Evolutionary conservation across 2,888 invertebrate species (phyloP).

Genomic region (Agrochola macilenta): DNA sequence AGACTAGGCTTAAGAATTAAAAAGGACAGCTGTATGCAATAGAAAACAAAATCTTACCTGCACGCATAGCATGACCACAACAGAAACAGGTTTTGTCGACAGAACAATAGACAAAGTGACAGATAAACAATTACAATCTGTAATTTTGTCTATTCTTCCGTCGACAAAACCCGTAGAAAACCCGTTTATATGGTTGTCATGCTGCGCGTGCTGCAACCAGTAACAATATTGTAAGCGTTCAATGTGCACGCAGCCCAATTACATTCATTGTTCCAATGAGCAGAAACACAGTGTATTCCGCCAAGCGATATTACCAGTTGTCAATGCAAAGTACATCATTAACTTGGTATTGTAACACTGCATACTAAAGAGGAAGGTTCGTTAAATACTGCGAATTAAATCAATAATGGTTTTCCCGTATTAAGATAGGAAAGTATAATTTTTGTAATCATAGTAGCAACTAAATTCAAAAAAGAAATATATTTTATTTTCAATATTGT

Average conservation of each 20-base stretch:
- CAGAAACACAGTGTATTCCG: slow-evolving; percentile 24
- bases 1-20: neutral
- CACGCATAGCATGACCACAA: too few species aligned
- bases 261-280: slow-evolving; percentile 48
- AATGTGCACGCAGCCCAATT: slow-evolving; percentile 21
- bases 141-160: too few species aligned
- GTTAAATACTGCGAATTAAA: neutral
- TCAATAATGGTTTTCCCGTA: neutral
- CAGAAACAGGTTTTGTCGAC: too few species aligned
- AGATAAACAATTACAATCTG: too few species aligned
- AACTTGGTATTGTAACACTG: neutral
- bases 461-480: neutral
- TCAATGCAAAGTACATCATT: slow-evolving; percentile 21
- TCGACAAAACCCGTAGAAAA: too few species aligned
- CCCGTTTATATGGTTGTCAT: too few species aligned
- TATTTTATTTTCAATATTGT: too few species aligned
- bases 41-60: too few species aligned
- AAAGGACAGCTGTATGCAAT: neutral
- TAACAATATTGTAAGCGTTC: neutral
- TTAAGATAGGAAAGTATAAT: neutral
- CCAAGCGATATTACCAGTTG: slow-evolving; percentile 4
- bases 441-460: neutral
- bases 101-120: too few species aligned
- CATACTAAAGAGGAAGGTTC: neutral
- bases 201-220: neutral